Conservation (phyloP, 1,140 invertebrate species). For the Ctenoplectra terminalis region DNA sequence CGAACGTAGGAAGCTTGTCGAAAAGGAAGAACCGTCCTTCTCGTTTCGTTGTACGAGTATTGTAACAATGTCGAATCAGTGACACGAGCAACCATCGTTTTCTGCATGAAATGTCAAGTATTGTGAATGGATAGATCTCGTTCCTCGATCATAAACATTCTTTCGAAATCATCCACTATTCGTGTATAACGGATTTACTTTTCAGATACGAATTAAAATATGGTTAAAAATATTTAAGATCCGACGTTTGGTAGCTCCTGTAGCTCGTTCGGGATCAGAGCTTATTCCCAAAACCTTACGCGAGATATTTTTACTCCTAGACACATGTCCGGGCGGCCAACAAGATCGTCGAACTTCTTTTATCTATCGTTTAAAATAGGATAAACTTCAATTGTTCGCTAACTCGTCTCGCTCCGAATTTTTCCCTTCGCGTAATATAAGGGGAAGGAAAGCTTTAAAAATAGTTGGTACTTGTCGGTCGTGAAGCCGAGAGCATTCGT, state of each 20-base stretch:
- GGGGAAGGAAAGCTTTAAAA: conserved; percentile 59
- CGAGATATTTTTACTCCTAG: conserved; percentile 57
- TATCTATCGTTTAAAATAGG: conserved; percentile 32
- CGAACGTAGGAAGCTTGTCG: too few relatives aligned
- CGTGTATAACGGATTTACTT: too few relatives aligned
- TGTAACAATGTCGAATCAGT: too few relatives aligned
- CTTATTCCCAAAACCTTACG: conserved; percentile 40
- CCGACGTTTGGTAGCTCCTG: background rate
- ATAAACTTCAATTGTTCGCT: conserved; percentile 7
- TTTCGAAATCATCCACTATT: background rate
- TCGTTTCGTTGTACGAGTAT: too few relatives aligned
- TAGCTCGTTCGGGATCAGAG: conserved; percentile 30
- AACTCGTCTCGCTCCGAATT: background rate
- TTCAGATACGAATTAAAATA: background rate
- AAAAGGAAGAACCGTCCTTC: too few relatives aligned
- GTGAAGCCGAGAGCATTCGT: conserved; percentile 58
- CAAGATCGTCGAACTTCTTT: conserved; percentile 55
- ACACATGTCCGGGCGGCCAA: conserved; percentile 45
- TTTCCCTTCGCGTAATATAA: background rate
- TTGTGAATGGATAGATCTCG: too few relatives aligned
- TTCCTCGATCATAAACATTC: too few relatives aligned
- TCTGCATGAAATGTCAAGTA: too few relatives aligned
- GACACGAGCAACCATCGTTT: too few relatives aligned
- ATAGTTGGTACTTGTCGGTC: conserved; percentile 59
- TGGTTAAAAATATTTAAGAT: background rate